Percentiles rank a stretch among this genome's conserved stretches.
phyloP scores from a whole-genome alignment of 2,113 vertebrate genomes.

The Pedetes capensis region DNA sequence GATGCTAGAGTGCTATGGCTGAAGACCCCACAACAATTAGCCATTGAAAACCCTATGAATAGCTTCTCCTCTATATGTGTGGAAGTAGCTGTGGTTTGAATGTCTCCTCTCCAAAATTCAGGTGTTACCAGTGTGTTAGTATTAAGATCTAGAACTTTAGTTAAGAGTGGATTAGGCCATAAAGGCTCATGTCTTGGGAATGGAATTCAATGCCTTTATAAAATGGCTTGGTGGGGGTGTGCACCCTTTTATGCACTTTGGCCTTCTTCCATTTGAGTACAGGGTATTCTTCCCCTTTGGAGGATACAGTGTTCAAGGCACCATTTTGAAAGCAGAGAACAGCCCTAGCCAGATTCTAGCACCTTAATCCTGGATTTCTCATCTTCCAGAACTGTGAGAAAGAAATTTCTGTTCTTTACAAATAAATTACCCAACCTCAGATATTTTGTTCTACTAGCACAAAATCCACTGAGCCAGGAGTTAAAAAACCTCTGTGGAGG shows the following conservation, averaged over 20 bases:
- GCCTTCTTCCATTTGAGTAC: too few species aligned
- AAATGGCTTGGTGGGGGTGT: neutral
- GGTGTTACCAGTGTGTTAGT: neutral
- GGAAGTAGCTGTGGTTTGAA: neutral
- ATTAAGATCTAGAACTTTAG: neutral
- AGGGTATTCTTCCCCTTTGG: too few species aligned
- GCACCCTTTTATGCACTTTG: neutral
- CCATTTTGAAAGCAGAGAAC: neutral
- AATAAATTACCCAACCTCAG: neutral
- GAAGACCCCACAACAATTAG: too few species aligned
- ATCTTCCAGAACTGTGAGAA: too few species aligned
- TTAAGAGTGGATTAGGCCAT: neutral
- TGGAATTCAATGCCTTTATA: neutral
- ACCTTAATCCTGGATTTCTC: neutral
- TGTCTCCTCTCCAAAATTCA: neutral
- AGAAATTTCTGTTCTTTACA: too few species aligned
- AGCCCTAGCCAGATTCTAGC: neutral
- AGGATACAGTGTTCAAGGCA: too few species aligned
- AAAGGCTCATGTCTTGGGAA: neutral
- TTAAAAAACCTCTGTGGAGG: neutral
- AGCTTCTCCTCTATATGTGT: accelerated
- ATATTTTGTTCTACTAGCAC: neutral
- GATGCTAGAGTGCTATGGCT: too few species aligned
- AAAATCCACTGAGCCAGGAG: neutral
- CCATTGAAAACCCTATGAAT: too few species aligned